These are phyloP conservation scores for Triplophysa bombifrons DNA, from an alignment of 2,797 vertebrate genomes.

Conservation along the genomic window DNA sequence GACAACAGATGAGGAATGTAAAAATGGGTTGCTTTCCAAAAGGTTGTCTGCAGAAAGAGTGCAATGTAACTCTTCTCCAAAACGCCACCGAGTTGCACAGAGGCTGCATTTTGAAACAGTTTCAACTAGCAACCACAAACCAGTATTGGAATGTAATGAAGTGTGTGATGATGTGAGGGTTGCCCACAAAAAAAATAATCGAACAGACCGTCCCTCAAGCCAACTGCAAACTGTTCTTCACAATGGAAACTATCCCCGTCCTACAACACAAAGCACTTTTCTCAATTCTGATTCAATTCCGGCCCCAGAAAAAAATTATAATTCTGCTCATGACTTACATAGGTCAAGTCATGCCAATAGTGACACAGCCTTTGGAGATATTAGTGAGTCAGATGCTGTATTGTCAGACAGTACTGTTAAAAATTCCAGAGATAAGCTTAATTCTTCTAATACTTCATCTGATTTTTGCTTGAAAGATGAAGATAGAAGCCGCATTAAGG, in stretches of 20 bases:
- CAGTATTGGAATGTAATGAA: conserved; percentile 14
- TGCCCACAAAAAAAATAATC: conserved; percentile 25
- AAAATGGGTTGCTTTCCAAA: conserved; percentile 8
- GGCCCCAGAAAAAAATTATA: conserved; percentile 15
- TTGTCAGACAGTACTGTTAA: neutral
- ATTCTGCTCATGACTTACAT: conserved; percentile 53
- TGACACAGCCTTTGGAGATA: conserved; percentile 1
- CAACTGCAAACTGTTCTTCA: conserved; percentile 13
- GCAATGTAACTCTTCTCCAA: neutral
- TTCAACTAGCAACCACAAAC: conserved; percentile 3
- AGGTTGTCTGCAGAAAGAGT: conserved; percentile 8
- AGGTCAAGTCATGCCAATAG: conserved; percentile 28
- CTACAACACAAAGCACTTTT: neutral
- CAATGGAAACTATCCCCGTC: conserved; percentile 1
- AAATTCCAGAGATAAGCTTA: neutral
- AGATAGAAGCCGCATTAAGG: neutral
- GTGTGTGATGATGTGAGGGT: neutral
- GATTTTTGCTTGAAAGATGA: neutral
- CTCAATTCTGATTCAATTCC: neutral
- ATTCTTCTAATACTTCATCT: conserved; percentile 8
- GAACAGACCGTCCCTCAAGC: neutral
- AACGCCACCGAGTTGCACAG: conserved; percentile 46
- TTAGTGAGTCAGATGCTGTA: neutral
- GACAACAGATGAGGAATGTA: neutral
- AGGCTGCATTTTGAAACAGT: conserved; percentile 58